Evolutionary conservation across 1,140 invertebrate species (phyloP).

Genomic region (Ceratina japonica): DNA sequence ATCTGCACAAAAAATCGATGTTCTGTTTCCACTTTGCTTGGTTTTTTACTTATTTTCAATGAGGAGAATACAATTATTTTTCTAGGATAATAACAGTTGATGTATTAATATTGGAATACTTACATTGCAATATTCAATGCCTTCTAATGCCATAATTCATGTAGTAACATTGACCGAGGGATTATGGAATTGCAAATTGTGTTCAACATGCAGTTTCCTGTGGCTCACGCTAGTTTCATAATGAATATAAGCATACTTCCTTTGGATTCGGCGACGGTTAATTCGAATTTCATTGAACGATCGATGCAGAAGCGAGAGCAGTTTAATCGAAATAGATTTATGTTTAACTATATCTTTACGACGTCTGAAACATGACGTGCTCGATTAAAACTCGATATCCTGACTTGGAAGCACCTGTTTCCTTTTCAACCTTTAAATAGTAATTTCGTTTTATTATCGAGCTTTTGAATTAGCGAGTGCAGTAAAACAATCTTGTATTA

Average conservation of each 20-base stretch:
- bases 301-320: not conserved
- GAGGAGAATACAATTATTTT: too few species aligned
- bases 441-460: not conserved
- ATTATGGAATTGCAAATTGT: not conserved
- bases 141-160: not conserved
- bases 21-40: too few species aligned
- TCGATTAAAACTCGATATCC: not conserved
- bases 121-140: too few species aligned
- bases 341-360: not conserved
- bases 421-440: too few species aligned
- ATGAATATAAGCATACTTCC: conserved; percentile 14
- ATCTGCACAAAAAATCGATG: not conserved
- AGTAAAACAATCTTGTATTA: too few species aligned
- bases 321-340: conserved; percentile 6
- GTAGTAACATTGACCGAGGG: not conserved
- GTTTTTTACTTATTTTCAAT: too few species aligned
- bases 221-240: not conserved
- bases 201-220: not conserved
- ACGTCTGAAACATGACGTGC: too few species aligned
- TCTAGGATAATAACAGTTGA: too few species aligned
- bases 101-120: too few species aligned
- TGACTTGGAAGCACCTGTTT: too few species aligned
- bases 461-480: not conserved
- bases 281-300: conserved; percentile 16
- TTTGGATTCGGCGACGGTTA: not conserved